Conservation (phyloP, 1,140 invertebrate genomes). For the Charaxes varanes region DNA sequence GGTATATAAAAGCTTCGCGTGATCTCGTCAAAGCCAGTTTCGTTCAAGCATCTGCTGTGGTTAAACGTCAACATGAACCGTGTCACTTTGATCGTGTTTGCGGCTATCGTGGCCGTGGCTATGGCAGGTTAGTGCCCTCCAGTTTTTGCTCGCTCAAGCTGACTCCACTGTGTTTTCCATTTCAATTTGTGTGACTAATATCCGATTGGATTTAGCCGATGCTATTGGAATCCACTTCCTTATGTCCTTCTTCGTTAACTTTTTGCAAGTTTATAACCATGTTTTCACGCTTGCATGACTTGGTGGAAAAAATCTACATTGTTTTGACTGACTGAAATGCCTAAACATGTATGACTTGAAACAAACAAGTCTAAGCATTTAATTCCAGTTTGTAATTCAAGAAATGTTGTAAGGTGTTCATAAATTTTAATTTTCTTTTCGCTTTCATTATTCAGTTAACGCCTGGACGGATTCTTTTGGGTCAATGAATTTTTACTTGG, state of each 20-base stretch:
- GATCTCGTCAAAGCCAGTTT: constrained; percentile 44
- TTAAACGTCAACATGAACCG: constrained; percentile 48
- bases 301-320: too few relatives aligned
- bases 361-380: too few relatives aligned
- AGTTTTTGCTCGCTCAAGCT: constrained; percentile 41
- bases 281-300: too few relatives aligned
- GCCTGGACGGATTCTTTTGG: too few relatives aligned
- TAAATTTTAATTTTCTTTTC: too few relatives aligned
- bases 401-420: too few relatives aligned
- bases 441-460: too few relatives aligned
- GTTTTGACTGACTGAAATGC: too few relatives aligned
- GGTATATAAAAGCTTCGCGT: constrained; percentile 45
- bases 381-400: too few relatives aligned
- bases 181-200: constrained; percentile 30
- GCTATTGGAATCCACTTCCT: constrained; percentile 19
- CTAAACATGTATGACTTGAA: too few relatives aligned
- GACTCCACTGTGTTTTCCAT: constrained; percentile 31
- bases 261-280: too few relatives aligned
- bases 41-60: constrained; percentile 26
- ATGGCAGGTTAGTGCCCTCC: constrained; percentile 65
- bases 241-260: constrained; percentile 13
- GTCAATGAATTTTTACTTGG: too few relatives aligned
- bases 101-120: constrained; percentile 43
- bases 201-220: constrained; percentile 29
- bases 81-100: constrained; percentile 40